Base-by-base conservation (phyloP, 2,113 vertebrate genomes). In the Halcyon malimbica region DNA sequence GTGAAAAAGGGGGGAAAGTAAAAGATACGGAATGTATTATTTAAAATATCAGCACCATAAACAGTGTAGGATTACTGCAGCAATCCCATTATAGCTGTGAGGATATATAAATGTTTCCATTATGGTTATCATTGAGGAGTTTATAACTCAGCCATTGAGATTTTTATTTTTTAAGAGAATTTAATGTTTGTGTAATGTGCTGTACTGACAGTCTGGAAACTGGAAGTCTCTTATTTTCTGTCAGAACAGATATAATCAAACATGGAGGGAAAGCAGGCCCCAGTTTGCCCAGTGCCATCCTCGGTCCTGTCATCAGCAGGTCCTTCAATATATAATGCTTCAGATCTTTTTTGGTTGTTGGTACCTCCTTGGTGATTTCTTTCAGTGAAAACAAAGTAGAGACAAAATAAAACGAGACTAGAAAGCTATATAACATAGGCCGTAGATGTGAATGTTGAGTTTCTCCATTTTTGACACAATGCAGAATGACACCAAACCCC, bases 1-100 rank as follows among this genome's bases (percentile, higher is more conserved):
- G 16, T 81, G 87, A 87, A 90, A 92, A 96, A 90, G 86, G 44
- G 42, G 31, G 65, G 60, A 71, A 81, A 76, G 57, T 77, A 90
- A 94, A 94, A 94, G 93, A 87, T 95, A 92, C 0, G 1, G 54
- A 81, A 70, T 42, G 56, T 75, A 69, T 94, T 96, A 89, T 96
- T 93, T 95, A 95, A 97, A 96, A 90, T 96, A 94, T 78, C 96
- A 92, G 20, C 54, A 73, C 77, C 31, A 48, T 90, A 94, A 96
- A 87, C 74, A 90, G 80, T 76, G 68, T 71, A 90, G 94, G 96
- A 88, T 96, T 95, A 87, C 79, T 89, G 57, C 11, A 12, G 71
- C 73, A 65, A 89, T 79, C 54, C 65, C 53, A 53, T 83, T 96
- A 64, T 56, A 64, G 37, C 78, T 75, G 73, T 59, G 33, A 46